Base-by-base conservation (phyloP, 2,113 vertebrate genomes). In the Vireo altiloquus region DNA sequence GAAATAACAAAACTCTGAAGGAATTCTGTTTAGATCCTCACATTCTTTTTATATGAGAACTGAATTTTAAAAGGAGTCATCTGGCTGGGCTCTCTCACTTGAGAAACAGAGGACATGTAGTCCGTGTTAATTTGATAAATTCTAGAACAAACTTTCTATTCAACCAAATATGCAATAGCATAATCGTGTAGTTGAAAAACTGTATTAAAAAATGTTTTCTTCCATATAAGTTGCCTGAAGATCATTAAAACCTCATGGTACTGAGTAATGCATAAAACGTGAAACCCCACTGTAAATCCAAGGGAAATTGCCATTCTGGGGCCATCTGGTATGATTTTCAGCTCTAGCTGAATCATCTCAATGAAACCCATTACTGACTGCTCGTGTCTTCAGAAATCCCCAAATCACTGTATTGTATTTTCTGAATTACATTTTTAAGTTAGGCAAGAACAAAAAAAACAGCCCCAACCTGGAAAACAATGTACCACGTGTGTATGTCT, bases 21-120 rank as follows among this genome's bases (percentile, higher is more conserved):
- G 63, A 90, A 66, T 87, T 65, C 52, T 86, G 50, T 90, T 93
- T 95, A 92, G 59, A 91, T 57, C 35, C 49, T 84, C n/a, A 74
- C 89, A 82, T 96, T 85, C 66, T 94, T 94, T 82, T 87, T 80
- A 57, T 76, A 65, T 87, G 85, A 94, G 47, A 71, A 69, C 37
- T 78, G 71, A 88, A 87, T 91, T 89, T 5, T 59, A 95, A 77
- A 70, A 71, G 11, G 27, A 84, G 30, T 90, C 59, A 72, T 27
- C 68, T 91, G 61, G 13, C 75, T 90, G 42, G 68, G 44, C 44
- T 86, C 23, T 89, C 74, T 81, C 63, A 69, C 57, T 79, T 84
- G 53, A 92, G 57, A 81, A 88, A 82, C 31, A 86, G 56, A 56
- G 74, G 66, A 6, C 49, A 35, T 37, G 27, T 37, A 63, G 70